Evolutionary conservation across 2,888 invertebrate genomes (phyloP), one percentile per base, ranked within the genome.

Genomic region (Schizotus pectinicornis): DNA sequence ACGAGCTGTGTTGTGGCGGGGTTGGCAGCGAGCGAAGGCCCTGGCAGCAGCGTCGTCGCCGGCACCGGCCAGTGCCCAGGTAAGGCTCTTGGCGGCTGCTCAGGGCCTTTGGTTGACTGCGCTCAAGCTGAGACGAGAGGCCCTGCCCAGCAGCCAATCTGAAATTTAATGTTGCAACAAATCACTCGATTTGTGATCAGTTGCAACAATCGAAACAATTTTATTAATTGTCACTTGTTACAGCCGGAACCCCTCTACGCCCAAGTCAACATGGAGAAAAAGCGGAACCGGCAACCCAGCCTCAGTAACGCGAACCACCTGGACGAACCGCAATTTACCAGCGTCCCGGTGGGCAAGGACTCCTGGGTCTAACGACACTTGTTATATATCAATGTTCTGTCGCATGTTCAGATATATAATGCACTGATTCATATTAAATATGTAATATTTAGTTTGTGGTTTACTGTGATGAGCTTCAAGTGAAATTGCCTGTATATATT

Each of bases 201-300:
- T 22, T 22, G 22, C 22, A 22, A 22, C 22, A 22, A 22, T 22
- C 5, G 2, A 35, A 43, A 51, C 37, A 56, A 42, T 60, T 32
- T 48, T 51, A 56, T 56, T 53, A 53, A 47, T 50, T 58, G 54
- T 62, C 63, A 62, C 67, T 65, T 69, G 72, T 79, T 76, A 56
- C 74, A 79, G 77, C 78, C 77, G 69, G 87, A 87, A 74, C 86
- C 87, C 42, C 79, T 86, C 49, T 87, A 87, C 76, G 87, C 87
- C 68, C 86, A 86, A 80, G 86, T 87, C 64, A 86, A 87, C 72
- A 81, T 86, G 74, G 86, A 86, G 72, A 85, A 85, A 77, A 87
- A 87, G 73, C 83, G 84, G 67, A 84, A 84, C 69, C 80, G 84
- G 38, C 80, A 80, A 66, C 77, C 79, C 35, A 80, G 79, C 65